phyloP scores from a whole-genome alignment of 2,888 invertebrate genomes.

The Coleophora flavipennella region DNA sequence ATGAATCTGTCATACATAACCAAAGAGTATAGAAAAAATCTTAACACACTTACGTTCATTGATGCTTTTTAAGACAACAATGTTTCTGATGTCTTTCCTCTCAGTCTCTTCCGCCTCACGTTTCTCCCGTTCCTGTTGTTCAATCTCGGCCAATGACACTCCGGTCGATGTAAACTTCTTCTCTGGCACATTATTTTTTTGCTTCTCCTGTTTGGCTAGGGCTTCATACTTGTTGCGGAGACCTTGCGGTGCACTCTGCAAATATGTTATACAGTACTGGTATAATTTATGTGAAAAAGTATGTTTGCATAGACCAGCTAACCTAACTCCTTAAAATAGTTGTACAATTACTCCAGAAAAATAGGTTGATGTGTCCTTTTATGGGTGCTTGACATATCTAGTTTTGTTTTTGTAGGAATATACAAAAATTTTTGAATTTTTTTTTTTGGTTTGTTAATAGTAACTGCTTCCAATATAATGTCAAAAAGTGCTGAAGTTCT shows the following conservation, averaged over 20 bases:
- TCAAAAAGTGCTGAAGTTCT: too few relatives aligned
- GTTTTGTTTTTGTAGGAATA: too few relatives aligned
- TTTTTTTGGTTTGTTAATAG: too few relatives aligned
- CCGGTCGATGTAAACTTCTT: slow-evolving; percentile 45
- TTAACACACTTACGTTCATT: slow-evolving; percentile 36
- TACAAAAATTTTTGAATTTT: too few relatives aligned
- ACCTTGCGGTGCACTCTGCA: slow-evolving; percentile 29
- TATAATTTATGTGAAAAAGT: too few relatives aligned
- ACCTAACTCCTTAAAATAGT: too few relatives aligned
- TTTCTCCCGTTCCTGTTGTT: slow-evolving; percentile 27
- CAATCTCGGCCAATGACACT: slow-evolving; percentile 31
- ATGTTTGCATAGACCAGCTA: too few relatives aligned
- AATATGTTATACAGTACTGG: not conserved
- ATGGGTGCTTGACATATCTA: too few relatives aligned
- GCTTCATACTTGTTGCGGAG: slow-evolving; percentile 36
- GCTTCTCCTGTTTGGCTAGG: slow-evolving; percentile 35
- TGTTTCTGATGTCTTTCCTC: slow-evolving; percentile 36
- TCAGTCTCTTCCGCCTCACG: slow-evolving; percentile 35
- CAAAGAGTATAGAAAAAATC: not conserved
- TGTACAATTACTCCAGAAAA: not conserved
- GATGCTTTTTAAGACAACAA: slow-evolving; percentile 34
- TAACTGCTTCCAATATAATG: too few relatives aligned
- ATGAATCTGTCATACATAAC: too few relatives aligned
- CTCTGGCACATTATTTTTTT: slow-evolving; percentile 22
- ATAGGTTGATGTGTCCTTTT: not conserved